A percentile compares a stretch with the other conserved stretches of the same genome.
phyloP scores from a whole-genome alignment of 2,888 invertebrate genomes.

The Eulithis testata region DNA sequence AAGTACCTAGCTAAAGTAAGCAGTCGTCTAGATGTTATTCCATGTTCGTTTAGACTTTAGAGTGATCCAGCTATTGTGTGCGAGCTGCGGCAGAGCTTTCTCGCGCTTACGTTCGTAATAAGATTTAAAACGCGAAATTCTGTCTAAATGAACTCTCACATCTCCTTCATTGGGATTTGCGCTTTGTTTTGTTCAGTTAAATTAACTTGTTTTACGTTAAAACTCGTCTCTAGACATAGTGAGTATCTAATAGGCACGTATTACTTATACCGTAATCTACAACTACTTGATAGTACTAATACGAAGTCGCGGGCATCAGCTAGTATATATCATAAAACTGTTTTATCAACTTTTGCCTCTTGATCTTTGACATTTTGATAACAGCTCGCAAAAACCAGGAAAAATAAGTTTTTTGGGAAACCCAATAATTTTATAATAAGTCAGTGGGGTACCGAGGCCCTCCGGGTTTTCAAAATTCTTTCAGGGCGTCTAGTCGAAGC shows the following conservation, averaged over 20 bases:
- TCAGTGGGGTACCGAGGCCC: no score
- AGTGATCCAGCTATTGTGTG: slow-evolving; percentile 8
- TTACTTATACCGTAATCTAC: no score
- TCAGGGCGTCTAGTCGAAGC: no score
- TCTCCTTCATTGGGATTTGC: slow-evolving; percentile 52
- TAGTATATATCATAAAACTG: background rate
- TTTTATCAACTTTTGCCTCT: slow-evolving; percentile 15
- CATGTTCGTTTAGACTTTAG: no score
- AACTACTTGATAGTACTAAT: no score
- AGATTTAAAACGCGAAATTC: slow-evolving; percentile 74
- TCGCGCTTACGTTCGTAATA: slow-evolving; percentile 62
- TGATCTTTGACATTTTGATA: slow-evolving; percentile 15
- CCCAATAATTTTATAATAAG: background rate
- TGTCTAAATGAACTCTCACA: slow-evolving; percentile 64
- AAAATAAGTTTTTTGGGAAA: background rate
- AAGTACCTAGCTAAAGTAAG: no score
- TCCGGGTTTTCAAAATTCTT: no score
- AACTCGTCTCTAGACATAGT: background rate
- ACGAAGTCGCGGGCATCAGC: no score
- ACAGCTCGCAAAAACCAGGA: background rate
- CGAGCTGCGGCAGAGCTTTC: slow-evolving; percentile 24
- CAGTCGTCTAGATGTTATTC: no score
- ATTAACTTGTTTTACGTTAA: slow-evolving; percentile 39
- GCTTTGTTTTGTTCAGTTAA: slow-evolving; percentile 45
- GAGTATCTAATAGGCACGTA: no score